phyloP scores from a whole-genome alignment of 2,888 invertebrate genomes.

The Malthinus flaveolus region DNA sequence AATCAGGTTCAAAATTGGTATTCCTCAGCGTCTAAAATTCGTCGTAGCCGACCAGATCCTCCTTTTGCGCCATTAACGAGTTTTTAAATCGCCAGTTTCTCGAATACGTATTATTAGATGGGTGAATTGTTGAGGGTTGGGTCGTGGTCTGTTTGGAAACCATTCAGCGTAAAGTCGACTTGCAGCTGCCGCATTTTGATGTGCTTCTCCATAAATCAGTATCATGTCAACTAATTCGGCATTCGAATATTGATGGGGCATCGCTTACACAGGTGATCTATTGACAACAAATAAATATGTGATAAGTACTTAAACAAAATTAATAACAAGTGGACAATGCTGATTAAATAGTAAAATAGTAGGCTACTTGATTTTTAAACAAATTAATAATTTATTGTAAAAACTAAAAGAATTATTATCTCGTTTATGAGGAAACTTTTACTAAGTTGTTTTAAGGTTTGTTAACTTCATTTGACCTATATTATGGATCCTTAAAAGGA shows the following conservation, averaged over 20 bases:
- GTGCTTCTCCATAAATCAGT: too few relatives aligned
- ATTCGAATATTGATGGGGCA: too few relatives aligned
- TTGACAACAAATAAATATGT: too few relatives aligned
- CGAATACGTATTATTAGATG: neutral
- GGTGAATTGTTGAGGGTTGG: neutral
- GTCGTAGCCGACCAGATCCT: neutral
- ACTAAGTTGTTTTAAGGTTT: slow-evolving; percentile 1
- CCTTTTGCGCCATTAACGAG: neutral
- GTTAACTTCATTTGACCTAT: neutral
- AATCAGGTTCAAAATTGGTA: too few relatives aligned
- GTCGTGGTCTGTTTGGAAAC: neutral
- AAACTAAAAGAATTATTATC: neutral
- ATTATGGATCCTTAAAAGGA: neutral
- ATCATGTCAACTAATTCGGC: too few relatives aligned
- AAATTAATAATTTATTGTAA: neutral
- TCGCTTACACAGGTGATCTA: too few relatives aligned
- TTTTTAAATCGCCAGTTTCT: neutral
- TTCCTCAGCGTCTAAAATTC: neutral
- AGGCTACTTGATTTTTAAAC: too few relatives aligned
- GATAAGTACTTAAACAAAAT: too few relatives aligned
- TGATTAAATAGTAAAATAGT: too few relatives aligned
- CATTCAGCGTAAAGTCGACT: neutral
- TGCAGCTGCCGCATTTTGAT: too few relatives aligned
- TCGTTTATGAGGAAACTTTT: neutral
- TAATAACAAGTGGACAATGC: too few relatives aligned